These are phyloP conservation scores for Centruroides vittatus DNA, from an alignment of 1,140 invertebrate species.

Conservation along the genomic window DNA sequence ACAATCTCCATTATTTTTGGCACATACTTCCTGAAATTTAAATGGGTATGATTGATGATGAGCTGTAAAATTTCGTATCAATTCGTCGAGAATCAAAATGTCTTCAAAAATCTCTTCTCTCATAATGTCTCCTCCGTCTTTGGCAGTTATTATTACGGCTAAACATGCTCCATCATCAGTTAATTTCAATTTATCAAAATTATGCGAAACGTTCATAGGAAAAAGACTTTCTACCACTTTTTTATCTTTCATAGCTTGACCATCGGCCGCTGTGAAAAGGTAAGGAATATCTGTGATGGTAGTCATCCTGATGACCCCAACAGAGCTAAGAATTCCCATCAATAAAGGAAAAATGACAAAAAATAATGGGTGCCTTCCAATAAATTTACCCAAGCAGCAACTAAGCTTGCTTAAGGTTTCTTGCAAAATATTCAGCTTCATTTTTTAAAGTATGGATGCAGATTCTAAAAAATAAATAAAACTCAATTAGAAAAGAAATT, in stretches of 20 bases:
- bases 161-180: constrained; percentile 76
- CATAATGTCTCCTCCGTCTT: constrained; percentile 64
- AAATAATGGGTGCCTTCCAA: constrained; percentile 66
- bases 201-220: constrained; percentile 12
- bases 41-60: constrained; percentile 5
- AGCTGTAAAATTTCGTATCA: constrained; percentile 59
- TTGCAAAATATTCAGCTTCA: too few species aligned
- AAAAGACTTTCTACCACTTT: constrained; percentile 47
- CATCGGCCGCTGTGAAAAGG: constrained; percentile 71
- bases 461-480: too few species aligned
- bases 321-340: constrained; percentile 59
- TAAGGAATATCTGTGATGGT: constrained; percentile 86
- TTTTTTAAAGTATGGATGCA: too few species aligned
- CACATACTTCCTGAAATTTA: constrained; percentile 59
- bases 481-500: too few species aligned
- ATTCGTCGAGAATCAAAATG: constrained; percentile 50
- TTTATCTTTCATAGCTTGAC: constrained; percentile 51
- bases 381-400: constrained; percentile 57
- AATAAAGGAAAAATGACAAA: constrained; percentile 73
- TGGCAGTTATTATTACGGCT: constrained; percentile 62
- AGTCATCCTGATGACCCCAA: constrained; percentile 65
- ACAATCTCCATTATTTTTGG: constrained; percentile 62
- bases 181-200: constrained; percentile 33
- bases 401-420: too few species aligned
- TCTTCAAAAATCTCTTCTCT: constrained; percentile 60